phyloP scores from a whole-genome alignment of 2,797 vertebrate species.

The Pitangus sulphuratus region DNA sequence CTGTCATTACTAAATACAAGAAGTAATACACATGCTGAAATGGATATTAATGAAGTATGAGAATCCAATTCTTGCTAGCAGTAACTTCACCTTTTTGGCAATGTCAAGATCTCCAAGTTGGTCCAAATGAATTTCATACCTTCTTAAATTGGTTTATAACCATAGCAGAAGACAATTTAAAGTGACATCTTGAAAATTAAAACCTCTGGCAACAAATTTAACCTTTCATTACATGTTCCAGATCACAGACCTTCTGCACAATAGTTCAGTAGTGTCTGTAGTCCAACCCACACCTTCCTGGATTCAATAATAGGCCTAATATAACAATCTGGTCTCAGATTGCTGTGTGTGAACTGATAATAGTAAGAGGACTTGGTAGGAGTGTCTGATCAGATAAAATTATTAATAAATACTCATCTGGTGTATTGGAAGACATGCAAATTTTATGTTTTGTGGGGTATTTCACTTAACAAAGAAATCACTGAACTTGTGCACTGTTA shows the following conservation, averaged over 20 bases:
- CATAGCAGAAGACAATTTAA: not conserved
- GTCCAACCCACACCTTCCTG: not conserved
- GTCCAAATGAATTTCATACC: not conserved
- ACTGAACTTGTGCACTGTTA: accelerated
- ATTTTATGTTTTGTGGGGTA: not conserved
- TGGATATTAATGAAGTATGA: not conserved
- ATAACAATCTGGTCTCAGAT: not conserved
- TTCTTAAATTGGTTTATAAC: not conserved
- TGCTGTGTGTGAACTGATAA: not conserved
- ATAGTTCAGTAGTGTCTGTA: not conserved
- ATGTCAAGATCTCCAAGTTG: not conserved
- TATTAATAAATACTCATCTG: not conserved
- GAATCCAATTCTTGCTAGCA: not conserved
- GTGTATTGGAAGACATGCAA: not conserved
- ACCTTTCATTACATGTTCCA: not conserved
- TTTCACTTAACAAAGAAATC: not conserved
- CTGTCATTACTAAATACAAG: not conserved
- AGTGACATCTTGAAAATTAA: not conserved
- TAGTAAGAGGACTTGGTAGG: not conserved
- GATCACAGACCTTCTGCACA: not conserved
- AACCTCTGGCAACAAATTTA: not conserved
- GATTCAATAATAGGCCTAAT: not conserved
- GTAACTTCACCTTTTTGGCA: not conserved
- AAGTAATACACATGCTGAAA: not conserved
- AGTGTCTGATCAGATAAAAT: not conserved